Base-by-base conservation (phyloP, 2,888 invertebrate genomes). In the Augiades crinisus region DNA sequence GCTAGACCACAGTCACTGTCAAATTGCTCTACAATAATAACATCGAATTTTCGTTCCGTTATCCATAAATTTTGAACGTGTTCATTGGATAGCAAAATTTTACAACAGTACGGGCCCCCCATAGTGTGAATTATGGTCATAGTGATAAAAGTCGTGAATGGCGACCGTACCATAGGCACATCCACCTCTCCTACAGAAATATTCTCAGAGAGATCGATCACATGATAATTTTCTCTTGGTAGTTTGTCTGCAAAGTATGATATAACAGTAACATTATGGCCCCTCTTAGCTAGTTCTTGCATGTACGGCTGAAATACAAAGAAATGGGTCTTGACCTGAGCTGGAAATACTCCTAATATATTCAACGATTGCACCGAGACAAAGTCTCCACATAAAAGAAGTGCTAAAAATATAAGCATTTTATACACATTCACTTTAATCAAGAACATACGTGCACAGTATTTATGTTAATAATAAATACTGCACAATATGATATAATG, bases 321-420 rank as follows among this genome's bases (percentile, higher is more conserved):
- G 55, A 92, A 92, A 67, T 94, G 94, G 53, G 93, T 93, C 55
- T 88, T 91, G 0, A 92, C 92, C 2, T 83, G 77, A 62, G 92
- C 90, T 0, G 91, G 90, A 63, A 93, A 92, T 6, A 92, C 60
- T 2, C 87, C 92, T 30, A 93, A 72, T 61, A 93, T 91, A 31
- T 80, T 85, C 31, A 65, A 59, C 12, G 59, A 41, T 13, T 10
- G 22, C 19, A 50, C 36, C 24, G 21, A 4, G 16, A 38, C 44
- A 17, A 61, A 54, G 53, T 56, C 43, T 14, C 4, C 37, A 13
- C 47, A 10, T 22, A 44, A 37, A 33, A 41, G 8, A 8, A 52
- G n/a, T 7, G 24, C 4, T 21, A 43, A 16, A 16, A 51, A 8
- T 7, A 36, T 5, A 7, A 36, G 17, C 22, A n/a, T 27, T 7